A percentile compares a stretch with the other conserved stretches of the same genome.
phyloP scores from a whole-genome alignment of 2,113 vertebrate species.

The Brachypodius melanocephalos region DNA sequence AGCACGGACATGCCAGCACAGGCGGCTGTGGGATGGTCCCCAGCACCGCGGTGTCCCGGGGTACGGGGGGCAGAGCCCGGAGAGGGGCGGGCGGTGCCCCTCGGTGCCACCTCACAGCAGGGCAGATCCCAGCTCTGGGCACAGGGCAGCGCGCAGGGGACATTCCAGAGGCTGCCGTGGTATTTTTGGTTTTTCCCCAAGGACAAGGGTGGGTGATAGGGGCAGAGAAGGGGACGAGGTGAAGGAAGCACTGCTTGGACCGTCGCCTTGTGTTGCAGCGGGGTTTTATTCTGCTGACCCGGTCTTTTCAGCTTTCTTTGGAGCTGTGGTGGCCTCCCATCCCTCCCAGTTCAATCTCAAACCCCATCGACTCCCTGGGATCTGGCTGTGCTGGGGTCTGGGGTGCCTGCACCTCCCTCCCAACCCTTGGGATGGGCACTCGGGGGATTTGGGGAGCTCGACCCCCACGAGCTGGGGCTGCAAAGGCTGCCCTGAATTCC shows the following conservation, averaged over 20 bases:
- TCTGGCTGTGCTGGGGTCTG: neutral
- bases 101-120: neutral
- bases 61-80: neutral
- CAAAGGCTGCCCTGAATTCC: neutral
- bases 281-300: neutral
- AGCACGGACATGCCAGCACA: neutral
- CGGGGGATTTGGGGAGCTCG: neutral
- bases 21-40: neutral
- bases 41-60: rapidly evolving
- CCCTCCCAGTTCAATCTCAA: neutral
- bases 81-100: rapidly evolving
- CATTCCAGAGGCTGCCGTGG: neutral
- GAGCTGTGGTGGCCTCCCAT: neutral
- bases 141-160: rapidly evolving
- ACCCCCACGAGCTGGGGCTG: neutral
- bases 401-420: neutral
- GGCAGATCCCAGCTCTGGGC: rapidly evolving
- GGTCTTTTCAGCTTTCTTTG: neutral
- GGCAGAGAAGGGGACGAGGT: neutral
- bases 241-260: neutral
- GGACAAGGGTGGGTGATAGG: rapidly evolving
- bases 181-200: neutral
- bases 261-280: rapidly evolving
- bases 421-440: rapidly evolving
- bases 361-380: rapidly evolving